phyloP scores from a whole-genome alignment of 2,797 vertebrate genomes.

The Sebastes diaconus region DNA sequence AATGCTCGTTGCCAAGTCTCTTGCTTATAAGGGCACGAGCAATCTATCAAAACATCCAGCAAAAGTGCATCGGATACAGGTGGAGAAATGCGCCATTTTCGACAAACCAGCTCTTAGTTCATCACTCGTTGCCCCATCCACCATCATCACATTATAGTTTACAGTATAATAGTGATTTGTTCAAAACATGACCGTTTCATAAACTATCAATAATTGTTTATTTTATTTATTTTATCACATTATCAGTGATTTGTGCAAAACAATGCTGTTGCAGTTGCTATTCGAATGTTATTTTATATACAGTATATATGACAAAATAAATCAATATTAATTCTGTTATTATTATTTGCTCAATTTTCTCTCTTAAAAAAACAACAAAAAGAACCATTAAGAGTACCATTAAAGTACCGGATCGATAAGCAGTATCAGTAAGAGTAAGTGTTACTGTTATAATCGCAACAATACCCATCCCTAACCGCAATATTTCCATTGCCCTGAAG shows the following conservation, averaged over 20 bases:
- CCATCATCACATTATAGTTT: too few species aligned
- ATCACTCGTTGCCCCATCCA: too few species aligned
- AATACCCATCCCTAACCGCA: not conserved
- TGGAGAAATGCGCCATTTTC: too few species aligned
- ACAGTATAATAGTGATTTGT: too few species aligned
- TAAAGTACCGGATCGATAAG: not conserved
- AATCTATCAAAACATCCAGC: too few species aligned
- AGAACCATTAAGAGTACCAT: not conserved
- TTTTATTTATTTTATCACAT: not conserved
- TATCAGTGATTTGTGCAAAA: not conserved
- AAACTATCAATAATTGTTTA: too few species aligned
- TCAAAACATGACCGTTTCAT: too few species aligned
- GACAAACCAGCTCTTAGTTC: too few species aligned
- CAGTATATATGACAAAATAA: not conserved
- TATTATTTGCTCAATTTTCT: not conserved
- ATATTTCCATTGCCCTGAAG: not conserved
- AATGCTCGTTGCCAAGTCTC: too few species aligned
- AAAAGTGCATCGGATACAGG: fast-evolving
- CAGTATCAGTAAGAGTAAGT: too few species aligned
- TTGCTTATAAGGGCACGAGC: too few species aligned
- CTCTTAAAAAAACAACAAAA: not conserved
- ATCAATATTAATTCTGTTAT: not conserved
- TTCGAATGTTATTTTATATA: not conserved
- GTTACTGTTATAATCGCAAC: too few species aligned
- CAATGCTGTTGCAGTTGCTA: not conserved